Evolutionary conservation across 2,113 vertebrate genomes (phyloP).

Genomic region (Oreocharis arfaki): DNA sequence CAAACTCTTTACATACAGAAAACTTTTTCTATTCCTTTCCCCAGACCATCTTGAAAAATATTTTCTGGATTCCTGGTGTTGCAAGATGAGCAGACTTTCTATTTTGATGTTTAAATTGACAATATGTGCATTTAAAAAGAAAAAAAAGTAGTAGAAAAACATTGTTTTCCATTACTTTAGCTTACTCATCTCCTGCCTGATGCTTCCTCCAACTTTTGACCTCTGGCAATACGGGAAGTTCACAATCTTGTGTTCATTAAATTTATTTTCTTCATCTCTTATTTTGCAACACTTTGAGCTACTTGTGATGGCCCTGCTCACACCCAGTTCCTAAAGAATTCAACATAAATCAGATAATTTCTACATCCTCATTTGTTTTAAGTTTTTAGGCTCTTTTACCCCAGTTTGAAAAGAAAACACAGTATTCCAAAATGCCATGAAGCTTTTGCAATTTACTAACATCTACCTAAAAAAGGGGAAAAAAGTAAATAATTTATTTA

Average conservation of each 20-base stretch:
- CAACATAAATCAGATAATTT: neutral
- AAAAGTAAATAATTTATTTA: neutral
- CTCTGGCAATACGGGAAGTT: neutral
- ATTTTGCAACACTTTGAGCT: neutral
- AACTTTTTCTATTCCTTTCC: neutral
- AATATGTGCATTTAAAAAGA: neutral
- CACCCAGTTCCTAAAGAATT: neutral
- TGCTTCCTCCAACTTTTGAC: neutral
- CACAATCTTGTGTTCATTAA: neutral
- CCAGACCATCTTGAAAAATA: neutral
- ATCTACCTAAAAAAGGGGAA: neutral
- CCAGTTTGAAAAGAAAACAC: neutral
- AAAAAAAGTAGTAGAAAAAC: neutral
- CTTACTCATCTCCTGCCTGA: neutral
- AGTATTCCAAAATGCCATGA: neutral
- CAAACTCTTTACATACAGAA: neutral
- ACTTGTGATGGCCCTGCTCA: neutral
- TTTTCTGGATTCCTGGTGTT: neutral
- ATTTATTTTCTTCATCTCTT: neutral
- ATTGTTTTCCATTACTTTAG: neutral
- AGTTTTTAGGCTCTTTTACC: neutral
- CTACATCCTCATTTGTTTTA: neutral
- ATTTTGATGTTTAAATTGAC: neutral
- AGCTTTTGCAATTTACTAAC: neutral
- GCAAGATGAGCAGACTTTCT: neutral